These are phyloP conservation scores for Nothoprocta pentlandii DNA, from an alignment of 2,113 vertebrate genomes.

Conservation along the genomic window DNA sequence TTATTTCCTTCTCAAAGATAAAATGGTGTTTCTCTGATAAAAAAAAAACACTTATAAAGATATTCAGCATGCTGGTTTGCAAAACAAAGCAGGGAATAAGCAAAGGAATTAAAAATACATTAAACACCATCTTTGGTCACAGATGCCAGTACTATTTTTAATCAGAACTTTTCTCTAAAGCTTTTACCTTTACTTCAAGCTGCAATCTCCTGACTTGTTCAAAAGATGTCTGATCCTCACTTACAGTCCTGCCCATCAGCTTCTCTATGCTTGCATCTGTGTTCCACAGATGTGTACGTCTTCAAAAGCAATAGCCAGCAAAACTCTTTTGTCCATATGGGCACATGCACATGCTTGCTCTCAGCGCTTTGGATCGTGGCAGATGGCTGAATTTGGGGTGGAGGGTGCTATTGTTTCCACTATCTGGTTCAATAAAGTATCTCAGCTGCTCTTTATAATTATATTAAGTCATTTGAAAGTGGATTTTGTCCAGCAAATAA, in stretches of 20 bases:
- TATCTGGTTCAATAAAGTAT: neutral
- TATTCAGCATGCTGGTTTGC: neutral
- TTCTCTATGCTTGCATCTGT: neutral
- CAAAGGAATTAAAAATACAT: neutral
- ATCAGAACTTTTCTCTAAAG: neutral
- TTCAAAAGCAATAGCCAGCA: neutral
- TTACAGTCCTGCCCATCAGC: neutral
- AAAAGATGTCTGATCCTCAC: neutral
- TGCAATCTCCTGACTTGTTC: neutral
- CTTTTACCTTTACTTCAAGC: neutral
- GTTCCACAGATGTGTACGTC: neutral
- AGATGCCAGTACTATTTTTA: neutral
- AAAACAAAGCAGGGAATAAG: neutral
- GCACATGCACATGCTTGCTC: neutral
- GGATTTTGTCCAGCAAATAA: neutral
- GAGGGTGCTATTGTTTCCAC: neutral
- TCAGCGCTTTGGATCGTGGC: neutral
- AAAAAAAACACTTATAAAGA: neutral
- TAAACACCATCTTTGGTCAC: neutral
- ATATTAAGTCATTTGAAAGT: neutral
- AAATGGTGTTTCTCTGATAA: neutral
- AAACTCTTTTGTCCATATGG: neutral
- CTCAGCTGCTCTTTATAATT: fast-evolving
- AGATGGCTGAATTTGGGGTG: neutral
- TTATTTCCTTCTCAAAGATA: neutral